phyloP scores from a whole-genome alignment of 2,888 invertebrate genomes.

The Drosophila maculinotata region DNA sequence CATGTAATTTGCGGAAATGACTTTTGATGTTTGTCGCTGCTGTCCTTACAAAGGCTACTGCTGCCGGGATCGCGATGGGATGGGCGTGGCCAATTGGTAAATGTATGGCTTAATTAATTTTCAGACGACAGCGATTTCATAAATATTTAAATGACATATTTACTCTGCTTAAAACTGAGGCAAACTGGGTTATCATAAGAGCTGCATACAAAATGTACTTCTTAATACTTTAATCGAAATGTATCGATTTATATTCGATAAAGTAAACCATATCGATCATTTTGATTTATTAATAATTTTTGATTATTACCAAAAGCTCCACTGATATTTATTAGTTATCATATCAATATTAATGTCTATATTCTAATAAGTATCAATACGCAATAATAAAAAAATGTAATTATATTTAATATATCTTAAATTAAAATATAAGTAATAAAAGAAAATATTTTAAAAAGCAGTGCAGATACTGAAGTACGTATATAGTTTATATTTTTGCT shows the following conservation, averaged over 20 bases:
- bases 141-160: slow-evolving; percentile 59
- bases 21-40: slow-evolving; percentile 60
- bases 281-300: too few relatives aligned
- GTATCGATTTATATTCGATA: too few relatives aligned
- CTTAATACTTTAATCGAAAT: slow-evolving; percentile 1
- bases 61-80: not conserved
- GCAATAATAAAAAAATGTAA: too few relatives aligned
- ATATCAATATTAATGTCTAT: too few relatives aligned
- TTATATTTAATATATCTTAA: not conserved
- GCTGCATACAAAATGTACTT: slow-evolving; percentile 14
- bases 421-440: not conserved
- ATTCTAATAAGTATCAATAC: too few relatives aligned
- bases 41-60: not conserved
- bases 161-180: not conserved
- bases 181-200: slow-evolving; percentile 6
- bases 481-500: not conserved
- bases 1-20: slow-evolving; percentile 74
- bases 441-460: too few relatives aligned
- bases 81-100: slow-evolving; percentile 53
- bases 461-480: not conserved
- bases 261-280: too few relatives aligned
- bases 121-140: slow-evolving; percentile 53
- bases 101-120: slow-evolving; percentile 73
- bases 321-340: too few relatives aligned
- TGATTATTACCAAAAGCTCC: too few relatives aligned